Evolutionary conservation across 92 coral and sea anemone species (phyloP).

Genomic region (Phenganax subtilis): DNA sequence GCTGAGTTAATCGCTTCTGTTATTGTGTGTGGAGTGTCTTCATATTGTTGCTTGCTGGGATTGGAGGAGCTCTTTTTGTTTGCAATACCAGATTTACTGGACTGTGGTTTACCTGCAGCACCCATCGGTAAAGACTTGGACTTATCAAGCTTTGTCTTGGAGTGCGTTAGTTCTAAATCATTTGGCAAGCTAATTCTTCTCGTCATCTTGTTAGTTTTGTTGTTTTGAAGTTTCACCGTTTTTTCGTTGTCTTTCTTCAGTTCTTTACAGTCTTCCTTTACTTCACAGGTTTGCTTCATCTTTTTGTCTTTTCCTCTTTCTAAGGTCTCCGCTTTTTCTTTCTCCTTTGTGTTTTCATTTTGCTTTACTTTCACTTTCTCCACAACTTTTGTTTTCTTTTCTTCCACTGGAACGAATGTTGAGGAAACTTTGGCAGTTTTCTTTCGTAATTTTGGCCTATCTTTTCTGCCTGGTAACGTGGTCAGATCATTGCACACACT

Average conservation of each 20-base stretch:
- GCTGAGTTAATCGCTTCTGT: slow-evolving; percentile 90
- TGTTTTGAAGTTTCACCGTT: slow-evolving; percentile 41
- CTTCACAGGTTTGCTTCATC: slow-evolving; percentile 3
- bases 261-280: slow-evolving; percentile 59
- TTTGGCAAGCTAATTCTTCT: slow-evolving; percentile 59
- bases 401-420: slow-evolving; percentile 15
- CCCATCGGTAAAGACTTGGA: slow-evolving; percentile 34
- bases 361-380: slow-evolving; percentile 35
- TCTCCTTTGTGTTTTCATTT: slow-evolving; percentile 61
- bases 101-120: slow-evolving; percentile 10
- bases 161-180: slow-evolving; percentile 40
- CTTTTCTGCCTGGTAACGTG: slow-evolving; percentile 43
- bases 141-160: slow-evolving; percentile 27
- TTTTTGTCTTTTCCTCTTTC: slow-evolving; percentile 65
- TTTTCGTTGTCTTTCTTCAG: slow-evolving; percentile 52
- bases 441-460: slow-evolving; percentile 41
- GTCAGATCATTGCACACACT: slow-evolving; percentile 46
- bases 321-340: slow-evolving; percentile 63
- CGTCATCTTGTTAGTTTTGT: slow-evolving; percentile 50
- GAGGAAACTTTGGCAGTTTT: slow-evolving; percentile 41
- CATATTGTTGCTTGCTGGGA: slow-evolving; percentile 14
- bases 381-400: slow-evolving; percentile 12
- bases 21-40: slow-evolving; percentile 72
- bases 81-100: slow-evolving; percentile 37
- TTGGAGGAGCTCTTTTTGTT: slow-evolving; percentile 38